phyloP scores from a whole-genome alignment of 92 coral and sea anemone genomes.

The Phenganax marumi region DNA sequence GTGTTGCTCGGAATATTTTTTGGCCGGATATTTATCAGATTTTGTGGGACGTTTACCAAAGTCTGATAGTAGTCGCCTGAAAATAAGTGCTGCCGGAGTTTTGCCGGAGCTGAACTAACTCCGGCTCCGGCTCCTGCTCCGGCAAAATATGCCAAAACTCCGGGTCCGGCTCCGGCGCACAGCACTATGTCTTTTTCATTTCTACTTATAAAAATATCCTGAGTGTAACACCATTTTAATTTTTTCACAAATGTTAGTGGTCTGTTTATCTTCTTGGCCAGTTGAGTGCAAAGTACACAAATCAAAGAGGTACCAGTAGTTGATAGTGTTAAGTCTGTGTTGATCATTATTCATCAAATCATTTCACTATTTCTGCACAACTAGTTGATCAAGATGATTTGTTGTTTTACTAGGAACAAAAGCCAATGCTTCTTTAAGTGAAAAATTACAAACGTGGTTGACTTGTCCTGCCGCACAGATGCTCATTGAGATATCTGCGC shows the following conservation, averaged over 20 bases:
- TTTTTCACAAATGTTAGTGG: conserved; percentile 66
- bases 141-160: too few species aligned
- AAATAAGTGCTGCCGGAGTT: too few species aligned
- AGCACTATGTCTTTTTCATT: not conserved
- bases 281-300: conserved; percentile 79
- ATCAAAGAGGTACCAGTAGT: conserved; percentile 62
- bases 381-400: not conserved
- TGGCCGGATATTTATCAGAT: too few species aligned
- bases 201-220: not conserved
- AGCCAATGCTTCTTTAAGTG: conserved; percentile 69
- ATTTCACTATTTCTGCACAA: too few species aligned
- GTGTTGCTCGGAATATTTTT: too few species aligned
- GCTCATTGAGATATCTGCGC: conserved; percentile 85
- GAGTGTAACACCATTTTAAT: not conserved
- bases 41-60: too few species aligned
- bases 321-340: too few species aligned
- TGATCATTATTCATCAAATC: too few species aligned
- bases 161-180: too few species aligned
- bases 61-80: too few species aligned
- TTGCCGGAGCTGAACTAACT: too few species aligned
- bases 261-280: conserved; percentile 92
- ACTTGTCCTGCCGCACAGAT: conserved; percentile 90
- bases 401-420: conserved; percentile 63
- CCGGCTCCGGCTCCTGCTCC: too few species aligned
- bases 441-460: conserved; percentile 94